These are phyloP conservation scores for Temnothorax curvispinosus DNA, from an alignment of 1,140 invertebrate genomes.

Conservation along the genomic window DNA sequence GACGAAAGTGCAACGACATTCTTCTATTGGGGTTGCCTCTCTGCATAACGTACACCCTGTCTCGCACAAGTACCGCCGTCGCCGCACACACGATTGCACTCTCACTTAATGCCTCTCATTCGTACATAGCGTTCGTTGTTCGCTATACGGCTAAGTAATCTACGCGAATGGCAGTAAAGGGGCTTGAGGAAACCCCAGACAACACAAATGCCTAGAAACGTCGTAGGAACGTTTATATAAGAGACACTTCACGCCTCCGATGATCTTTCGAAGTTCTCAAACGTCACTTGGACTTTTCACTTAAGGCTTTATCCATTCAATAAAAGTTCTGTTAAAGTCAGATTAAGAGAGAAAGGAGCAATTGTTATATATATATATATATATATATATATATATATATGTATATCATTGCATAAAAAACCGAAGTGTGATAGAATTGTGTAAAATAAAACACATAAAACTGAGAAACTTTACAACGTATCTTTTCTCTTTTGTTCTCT, in stretches of 20 bases:
- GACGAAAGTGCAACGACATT: slow-evolving; percentile 28
- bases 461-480: not conserved
- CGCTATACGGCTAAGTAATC: slow-evolving; percentile 9
- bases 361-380: not conserved
- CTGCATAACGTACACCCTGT: slow-evolving; percentile 14
- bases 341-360: not conserved
- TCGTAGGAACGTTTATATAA: not conserved
- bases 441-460: not conserved
- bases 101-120: not conserved
- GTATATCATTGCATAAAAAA: not conserved
- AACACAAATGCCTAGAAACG: slow-evolving; percentile 1
- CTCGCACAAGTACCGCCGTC: slow-evolving; percentile 15
- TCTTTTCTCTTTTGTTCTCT: too few species aligned
- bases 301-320: not conserved
- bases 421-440: not conserved
- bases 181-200: not conserved
- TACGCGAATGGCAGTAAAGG: slow-evolving; percentile 10
- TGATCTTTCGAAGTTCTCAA: slow-evolving; percentile 5
- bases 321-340: not conserved
- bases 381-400: not conserved
- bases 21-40: not conserved
- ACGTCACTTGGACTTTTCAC: not conserved
- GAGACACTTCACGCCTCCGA: not conserved
- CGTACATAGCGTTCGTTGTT: not conserved
- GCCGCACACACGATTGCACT: slow-evolving; percentile 1